A percentile compares a stretch with the other conserved stretches of the same genome.
Evolutionary conservation across 2,888 invertebrate species (phyloP).

Genomic region (Tenthredo livida): DNA sequence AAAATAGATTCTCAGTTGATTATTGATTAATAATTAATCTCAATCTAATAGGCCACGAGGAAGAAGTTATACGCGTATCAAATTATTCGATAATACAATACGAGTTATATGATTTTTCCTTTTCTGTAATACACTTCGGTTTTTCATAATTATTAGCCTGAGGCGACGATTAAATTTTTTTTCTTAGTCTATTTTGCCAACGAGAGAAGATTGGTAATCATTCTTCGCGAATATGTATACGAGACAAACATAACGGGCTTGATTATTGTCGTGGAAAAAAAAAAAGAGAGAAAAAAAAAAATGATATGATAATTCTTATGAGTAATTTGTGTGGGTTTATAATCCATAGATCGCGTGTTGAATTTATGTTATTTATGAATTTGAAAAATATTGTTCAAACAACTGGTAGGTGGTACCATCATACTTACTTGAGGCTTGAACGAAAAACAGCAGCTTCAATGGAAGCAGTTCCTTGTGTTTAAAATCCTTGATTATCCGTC

Average conservation of each 20-base stretch:
- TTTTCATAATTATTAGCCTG: neutral
- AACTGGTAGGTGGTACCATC: neutral
- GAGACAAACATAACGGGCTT: neutral
- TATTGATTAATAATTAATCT: neutral
- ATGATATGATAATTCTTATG: neutral
- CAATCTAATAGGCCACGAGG: neutral
- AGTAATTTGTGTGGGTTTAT: neutral
- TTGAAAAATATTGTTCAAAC: neutral
- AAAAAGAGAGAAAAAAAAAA: too few species aligned
- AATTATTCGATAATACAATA: too few species aligned
- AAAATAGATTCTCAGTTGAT: neutral
- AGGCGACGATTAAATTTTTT: neutral
- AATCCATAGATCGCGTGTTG: slow-evolving; percentile 1
- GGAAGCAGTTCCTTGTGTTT: slow-evolving; percentile 87
- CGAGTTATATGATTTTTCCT: too few species aligned
- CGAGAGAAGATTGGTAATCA: neutral
- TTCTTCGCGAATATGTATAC: neutral
- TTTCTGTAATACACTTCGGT: too few species aligned
- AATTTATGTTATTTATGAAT: neutral
- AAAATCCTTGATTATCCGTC: slow-evolving; percentile 85
- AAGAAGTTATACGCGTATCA: too few species aligned
- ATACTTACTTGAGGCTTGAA: slow-evolving; percentile 88
- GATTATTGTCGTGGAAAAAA: neutral
- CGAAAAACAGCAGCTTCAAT: slow-evolving; percentile 87
- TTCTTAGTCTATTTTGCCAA: neutral